Evolutionary conservation across 2,888 invertebrate genomes (phyloP).

Genomic region (Melanostoma mellinum): DNA sequence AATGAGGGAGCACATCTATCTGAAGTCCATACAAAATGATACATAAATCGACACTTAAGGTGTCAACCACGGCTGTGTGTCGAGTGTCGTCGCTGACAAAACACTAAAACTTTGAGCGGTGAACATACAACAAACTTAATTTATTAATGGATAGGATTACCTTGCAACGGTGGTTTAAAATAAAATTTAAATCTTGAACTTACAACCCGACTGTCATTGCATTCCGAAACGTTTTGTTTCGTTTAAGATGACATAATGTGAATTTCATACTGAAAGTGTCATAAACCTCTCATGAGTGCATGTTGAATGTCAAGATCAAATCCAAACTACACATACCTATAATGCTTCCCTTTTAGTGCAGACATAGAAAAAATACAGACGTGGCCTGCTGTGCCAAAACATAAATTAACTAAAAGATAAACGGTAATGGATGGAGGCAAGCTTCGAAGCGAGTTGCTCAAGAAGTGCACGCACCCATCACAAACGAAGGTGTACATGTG

Average conservation of each 20-base stretch:
- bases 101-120: too few relatives aligned
- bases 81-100: background rate
- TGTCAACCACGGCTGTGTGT: slow-evolving; percentile 8
- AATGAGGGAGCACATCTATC: background rate
- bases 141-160: slow-evolving; percentile 48
- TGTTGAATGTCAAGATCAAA: slow-evolving; percentile 67
- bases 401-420: slow-evolving; percentile 40
- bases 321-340: background rate
- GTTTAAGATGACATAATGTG: slow-evolving; percentile 27
- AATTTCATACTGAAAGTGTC: slow-evolving; percentile 39
- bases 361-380: background rate
- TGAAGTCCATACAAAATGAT: slow-evolving; percentile 18
- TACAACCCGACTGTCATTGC: slow-evolving; percentile 39
- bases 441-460: background rate
- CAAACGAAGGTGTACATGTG: slow-evolving; percentile 17
- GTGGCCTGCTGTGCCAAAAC: slow-evolving; percentile 19
- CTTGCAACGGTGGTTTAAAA: slow-evolving; percentile 41
- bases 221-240: slow-evolving; percentile 39
- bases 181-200: slow-evolving; percentile 38
- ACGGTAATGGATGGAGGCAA: background rate
- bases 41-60: slow-evolving; percentile 41
- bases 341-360: slow-evolving; percentile 1
- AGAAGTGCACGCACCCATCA: slow-evolving; percentile 37
- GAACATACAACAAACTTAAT: slow-evolving; percentile 10
- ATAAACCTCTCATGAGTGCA: slow-evolving; percentile 37